A percentile compares a stretch with the other conserved stretches of the same genome.
Evolutionary conservation across 2,797 vertebrate species (phyloP).

Genomic region (Sebastes oblongus): DNA sequence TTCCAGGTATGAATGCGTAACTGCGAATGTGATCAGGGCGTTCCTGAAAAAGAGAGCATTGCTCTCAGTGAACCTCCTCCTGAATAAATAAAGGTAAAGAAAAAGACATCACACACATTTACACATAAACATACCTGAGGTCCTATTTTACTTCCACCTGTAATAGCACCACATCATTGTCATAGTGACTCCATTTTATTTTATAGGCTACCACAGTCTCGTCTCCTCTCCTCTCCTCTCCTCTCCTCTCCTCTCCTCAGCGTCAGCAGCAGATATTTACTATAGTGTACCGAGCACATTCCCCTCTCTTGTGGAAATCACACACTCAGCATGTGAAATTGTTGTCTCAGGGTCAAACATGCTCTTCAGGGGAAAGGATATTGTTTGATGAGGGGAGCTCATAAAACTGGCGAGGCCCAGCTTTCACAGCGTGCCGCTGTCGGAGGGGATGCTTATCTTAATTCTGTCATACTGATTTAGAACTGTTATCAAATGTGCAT

Average conservation of each 20-base stretch:
- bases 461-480: slow-evolving; percentile 48
- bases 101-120: neutral
- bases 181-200: neutral
- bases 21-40: too few species aligned
- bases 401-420: slow-evolving; percentile 13
- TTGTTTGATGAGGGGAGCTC: slow-evolving; percentile 12
- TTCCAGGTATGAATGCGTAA: too few species aligned
- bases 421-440: neutral
- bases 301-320: neutral
- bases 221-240: neutral
- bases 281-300: neutral
- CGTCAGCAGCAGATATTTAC: neutral
- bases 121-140: neutral
- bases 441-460: slow-evolving; percentile 6
- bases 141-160: neutral
- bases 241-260: neutral
- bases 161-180: neutral
- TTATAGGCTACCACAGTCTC: neutral
- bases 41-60: too few species aligned
- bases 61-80: too few species aligned
- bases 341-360: slow-evolving; percentile 11
- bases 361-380: slow-evolving; percentile 4
- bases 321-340: slow-evolving; percentile 22
- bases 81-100: too few species aligned
- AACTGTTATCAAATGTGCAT: slow-evolving; percentile 16